A percentile compares a stretch with the other conserved stretches of the same genome.
phyloP scores from a whole-genome alignment of 23 tunicate genomes.

The Aplidium turbinatum region DNA sequence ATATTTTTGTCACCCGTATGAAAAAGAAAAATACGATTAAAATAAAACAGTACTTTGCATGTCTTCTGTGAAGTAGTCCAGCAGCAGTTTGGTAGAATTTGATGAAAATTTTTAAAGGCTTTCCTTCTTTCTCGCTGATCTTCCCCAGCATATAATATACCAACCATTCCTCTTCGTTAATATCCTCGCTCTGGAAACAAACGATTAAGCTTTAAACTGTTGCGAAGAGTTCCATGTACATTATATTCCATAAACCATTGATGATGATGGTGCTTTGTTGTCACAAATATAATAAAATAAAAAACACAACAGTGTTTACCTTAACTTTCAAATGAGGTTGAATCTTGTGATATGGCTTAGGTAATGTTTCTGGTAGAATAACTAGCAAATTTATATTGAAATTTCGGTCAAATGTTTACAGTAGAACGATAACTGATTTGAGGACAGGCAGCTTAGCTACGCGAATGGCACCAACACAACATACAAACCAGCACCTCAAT shows the following conservation, averaged over 20 bases:
- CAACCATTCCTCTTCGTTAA: slow-evolving; percentile 94
- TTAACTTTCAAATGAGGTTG: too few relatives aligned
- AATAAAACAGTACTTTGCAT: slow-evolving; percentile 51
- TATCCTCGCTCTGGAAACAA: slow-evolving; percentile 55
- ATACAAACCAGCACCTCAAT: slow-evolving; percentile 43
- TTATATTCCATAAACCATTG: background rate
- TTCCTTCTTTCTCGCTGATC: slow-evolving; percentile 64
- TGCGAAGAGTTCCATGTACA: too few relatives aligned
- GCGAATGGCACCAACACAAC: background rate
- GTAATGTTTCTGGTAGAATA: too few relatives aligned
- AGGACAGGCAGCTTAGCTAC: background rate
- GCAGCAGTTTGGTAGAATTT: slow-evolving; percentile 59
- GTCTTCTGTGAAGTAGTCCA: slow-evolving; percentile 52
- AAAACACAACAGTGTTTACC: too few relatives aligned
- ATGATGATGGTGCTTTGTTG: background rate
- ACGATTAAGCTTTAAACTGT: too few relatives aligned
- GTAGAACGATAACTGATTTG: background rate
- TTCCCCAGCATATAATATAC: slow-evolving; percentile 92
- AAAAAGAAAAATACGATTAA: background rate
- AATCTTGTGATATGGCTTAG: too few relatives aligned
- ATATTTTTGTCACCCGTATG: too few relatives aligned
- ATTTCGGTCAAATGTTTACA: too few relatives aligned
- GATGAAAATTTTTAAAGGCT: slow-evolving; percentile 37
- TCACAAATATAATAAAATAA: background rate
- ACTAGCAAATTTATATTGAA: too few relatives aligned